phyloP scores from a whole-genome alignment of 2,797 vertebrate genomes.

The Stomatorhinus walkeri region DNA sequence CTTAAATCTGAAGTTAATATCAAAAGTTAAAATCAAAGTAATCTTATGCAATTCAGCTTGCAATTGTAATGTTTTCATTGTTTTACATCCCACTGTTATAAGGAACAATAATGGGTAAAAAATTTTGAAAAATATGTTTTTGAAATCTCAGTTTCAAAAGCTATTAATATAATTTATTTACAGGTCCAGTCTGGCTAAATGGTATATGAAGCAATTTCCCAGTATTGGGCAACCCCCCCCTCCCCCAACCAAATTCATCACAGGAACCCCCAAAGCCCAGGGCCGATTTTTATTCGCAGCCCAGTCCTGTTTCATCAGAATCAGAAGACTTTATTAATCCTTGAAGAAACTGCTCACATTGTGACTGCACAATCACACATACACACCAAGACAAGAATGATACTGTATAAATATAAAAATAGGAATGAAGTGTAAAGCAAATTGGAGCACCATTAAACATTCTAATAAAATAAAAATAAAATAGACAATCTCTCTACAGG shows the following conservation, averaged over 20 bases:
- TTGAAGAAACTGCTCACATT: neutral
- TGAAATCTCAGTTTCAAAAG: neutral
- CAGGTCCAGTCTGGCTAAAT: neutral
- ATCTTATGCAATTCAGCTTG: neutral
- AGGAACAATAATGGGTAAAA: neutral
- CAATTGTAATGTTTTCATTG: neutral
- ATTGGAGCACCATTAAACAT: neutral
- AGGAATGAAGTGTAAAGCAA: neutral
- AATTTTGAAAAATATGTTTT: neutral
- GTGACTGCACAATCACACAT: neutral
- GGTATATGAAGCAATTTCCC: neutral
- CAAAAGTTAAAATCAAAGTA: neutral
- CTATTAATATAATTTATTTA: neutral
- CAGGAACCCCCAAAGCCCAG: neutral
- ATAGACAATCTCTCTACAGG: neutral
- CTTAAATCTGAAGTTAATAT: neutral
- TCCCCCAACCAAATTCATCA: neutral
- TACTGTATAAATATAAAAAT: neutral
- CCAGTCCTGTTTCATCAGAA: neutral
- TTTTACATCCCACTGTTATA: neutral
- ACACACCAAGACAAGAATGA: too few relatives aligned
- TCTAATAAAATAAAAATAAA: neutral
- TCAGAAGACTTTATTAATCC: neutral
- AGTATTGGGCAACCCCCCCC: neutral
- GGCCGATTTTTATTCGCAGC: neutral